Evolutionary conservation across 2,797 vertebrate genomes (phyloP).

Genomic region (Propithecus perrieri): DNA sequence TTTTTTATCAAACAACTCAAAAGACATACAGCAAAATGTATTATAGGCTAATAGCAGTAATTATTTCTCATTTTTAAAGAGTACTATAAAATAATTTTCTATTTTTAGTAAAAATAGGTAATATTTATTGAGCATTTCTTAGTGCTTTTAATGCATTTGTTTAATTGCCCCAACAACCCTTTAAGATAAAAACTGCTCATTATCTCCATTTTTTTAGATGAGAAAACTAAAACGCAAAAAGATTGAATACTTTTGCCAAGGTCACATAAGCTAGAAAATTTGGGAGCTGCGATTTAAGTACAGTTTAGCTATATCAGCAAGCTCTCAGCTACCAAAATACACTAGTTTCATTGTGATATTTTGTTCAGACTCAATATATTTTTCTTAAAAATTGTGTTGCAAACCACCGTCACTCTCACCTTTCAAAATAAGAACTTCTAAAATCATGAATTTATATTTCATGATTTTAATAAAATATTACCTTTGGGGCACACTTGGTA

Average conservation of each 20-base stretch:
- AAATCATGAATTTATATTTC: conserved; percentile 8
- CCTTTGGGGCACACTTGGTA: not conserved
- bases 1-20: not conserved
- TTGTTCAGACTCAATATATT: not conserved
- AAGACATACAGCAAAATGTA: not conserved
- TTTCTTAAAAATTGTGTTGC: not conserved
- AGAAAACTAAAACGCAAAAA: not conserved
- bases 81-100: conserved; percentile 6
- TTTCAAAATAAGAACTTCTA: conserved; percentile 25
- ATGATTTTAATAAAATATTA: conserved; percentile 29
- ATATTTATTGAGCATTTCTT: not conserved
- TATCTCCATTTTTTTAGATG: not conserved
- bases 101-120: conserved; percentile 36
- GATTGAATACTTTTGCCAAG: not conserved
- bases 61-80: conserved; percentile 49
- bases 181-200: not conserved
- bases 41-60: not conserved
- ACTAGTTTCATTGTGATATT: not conserved
- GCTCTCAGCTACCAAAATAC: not conserved
- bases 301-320: not conserved
- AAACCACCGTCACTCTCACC: not conserved
- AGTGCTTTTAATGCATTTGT: not conserved
- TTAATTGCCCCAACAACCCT: conserved; percentile 12
- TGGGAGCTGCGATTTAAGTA: not conserved
- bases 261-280: not conserved